Evolutionary conservation across 1,140 invertebrate genomes (phyloP).

Genomic region (Drosophila carrolli): DNA sequence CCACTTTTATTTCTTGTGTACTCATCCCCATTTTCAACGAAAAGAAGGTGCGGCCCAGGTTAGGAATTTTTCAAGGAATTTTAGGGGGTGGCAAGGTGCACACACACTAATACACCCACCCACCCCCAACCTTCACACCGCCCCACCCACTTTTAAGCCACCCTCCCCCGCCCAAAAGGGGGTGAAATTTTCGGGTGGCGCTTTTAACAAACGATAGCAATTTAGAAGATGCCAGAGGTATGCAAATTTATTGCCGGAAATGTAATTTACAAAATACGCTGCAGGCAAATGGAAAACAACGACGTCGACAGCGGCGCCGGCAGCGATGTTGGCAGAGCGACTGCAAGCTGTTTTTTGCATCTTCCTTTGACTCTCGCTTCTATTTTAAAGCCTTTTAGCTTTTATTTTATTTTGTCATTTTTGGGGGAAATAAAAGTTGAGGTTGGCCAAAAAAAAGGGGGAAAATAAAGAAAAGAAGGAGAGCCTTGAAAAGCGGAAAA

Average conservation of each 20-base stretch:
- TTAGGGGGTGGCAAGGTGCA: constrained; percentile 44
- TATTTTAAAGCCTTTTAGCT: neutral
- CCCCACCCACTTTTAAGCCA: neutral
- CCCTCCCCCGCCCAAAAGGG: constrained; percentile 1
- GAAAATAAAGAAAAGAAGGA: neutral
- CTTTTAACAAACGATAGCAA: constrained; percentile 84
- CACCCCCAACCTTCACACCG: neutral
- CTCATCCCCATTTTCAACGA: constrained; percentile 19
- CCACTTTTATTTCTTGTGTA: neutral
- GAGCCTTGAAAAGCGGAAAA: constrained; percentile 65
- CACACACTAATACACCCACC: neutral
- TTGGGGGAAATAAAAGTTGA: constrained; percentile 48
- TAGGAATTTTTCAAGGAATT: constrained; percentile 36
- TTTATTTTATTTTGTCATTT: constrained; percentile 29
- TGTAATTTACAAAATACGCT: constrained; percentile 85
- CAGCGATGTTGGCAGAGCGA: constrained; percentile 22
- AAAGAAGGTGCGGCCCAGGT: constrained; percentile 56
- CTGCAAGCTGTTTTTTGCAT: constrained; percentile 47
- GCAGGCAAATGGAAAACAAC: constrained; percentile 57
- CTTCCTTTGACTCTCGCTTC: constrained; percentile 27
- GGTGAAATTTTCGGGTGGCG: constrained; percentile 53
- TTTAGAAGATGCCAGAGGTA: constrained; percentile 84
- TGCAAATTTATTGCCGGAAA: constrained; percentile 85
- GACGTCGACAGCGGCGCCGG: constrained; percentile 7
- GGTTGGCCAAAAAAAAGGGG: constrained; percentile 22